Evolutionary conservation across 2,113 vertebrate genomes (phyloP).

Genomic region (Caloenas nicobarica): DNA sequence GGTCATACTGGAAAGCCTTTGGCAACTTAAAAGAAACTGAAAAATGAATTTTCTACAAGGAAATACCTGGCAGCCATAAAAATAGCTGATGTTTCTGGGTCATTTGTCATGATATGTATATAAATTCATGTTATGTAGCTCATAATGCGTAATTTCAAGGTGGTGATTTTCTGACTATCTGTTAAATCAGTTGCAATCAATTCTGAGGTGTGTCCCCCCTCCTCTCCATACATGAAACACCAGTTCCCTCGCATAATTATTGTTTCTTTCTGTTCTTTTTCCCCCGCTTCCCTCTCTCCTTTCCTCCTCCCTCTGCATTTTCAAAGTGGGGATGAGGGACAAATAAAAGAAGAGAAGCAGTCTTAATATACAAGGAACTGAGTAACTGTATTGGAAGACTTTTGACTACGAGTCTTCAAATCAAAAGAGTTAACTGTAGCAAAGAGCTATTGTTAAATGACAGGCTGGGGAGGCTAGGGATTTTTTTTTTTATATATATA

Average conservation of each 20-base stretch:
- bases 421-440: background rate
- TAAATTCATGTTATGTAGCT: background rate
- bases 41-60: background rate
- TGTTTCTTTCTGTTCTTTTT: background rate
- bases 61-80: conserved; percentile 2
- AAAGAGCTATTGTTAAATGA: background rate
- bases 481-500: background rate
- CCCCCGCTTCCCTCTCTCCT: background rate
- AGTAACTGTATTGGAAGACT: background rate
- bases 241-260: background rate
- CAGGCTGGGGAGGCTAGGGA: background rate
- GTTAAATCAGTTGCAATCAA: background rate
- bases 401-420: background rate
- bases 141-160: background rate
- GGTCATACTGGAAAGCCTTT: background rate
- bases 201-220: background rate
- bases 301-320: background rate
- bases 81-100: background rate
- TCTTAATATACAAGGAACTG: background rate
- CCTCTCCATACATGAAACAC: background rate
- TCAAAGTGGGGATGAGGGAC: background rate
- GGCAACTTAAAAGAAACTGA: background rate
- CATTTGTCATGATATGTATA: background rate
- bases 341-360: background rate
- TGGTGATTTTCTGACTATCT: background rate